Base-by-base conservation (phyloP, 2,888 invertebrate genomes). In the Andrena marginata region DNA sequence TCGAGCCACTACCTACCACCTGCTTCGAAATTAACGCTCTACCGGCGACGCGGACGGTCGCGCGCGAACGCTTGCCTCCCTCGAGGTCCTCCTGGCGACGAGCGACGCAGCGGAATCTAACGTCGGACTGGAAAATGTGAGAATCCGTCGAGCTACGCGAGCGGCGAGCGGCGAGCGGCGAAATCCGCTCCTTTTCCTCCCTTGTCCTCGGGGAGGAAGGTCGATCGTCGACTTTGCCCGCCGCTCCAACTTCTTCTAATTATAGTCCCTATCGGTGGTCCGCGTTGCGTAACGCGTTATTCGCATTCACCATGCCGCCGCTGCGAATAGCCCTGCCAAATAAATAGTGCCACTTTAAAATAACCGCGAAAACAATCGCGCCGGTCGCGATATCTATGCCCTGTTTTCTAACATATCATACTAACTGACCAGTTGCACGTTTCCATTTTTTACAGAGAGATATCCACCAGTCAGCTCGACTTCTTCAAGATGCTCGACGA, bases 401-500 rank as follows among this genome's bases (percentile, higher is more conserved):
- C 23, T 10, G 10, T 23, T 56, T 8, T 56, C 1, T 26, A 23
- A 23, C 23, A 4, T 8, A 51, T 1, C 20, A 23, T 8, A 59
- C 10, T 10, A 59, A 85, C 56, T 72, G 54, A 85, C 42, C 56
- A 7, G 54, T 16, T 5, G 26, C 7, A 7, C 42, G 80, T 65
- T 72, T 77, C 68, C 31, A 67, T 68, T 91, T 91, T 87, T 96
- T 96, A 69, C 96, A 98, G 98, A 94, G 97, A 98, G 95, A 96
- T 97, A 93, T 98, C 98, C 82, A 96, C 96, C 85, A 98, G 98
- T 94, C 98, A 98, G 94, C 96, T 97, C 93, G 98, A 98, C 93
- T 98, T 98, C 95, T 98, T 98, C 95, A 97, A 96, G 94, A 97
- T 98, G 97, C 95, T 98, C 90, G 98, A 98, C 93, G 97, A 98